phyloP scores from a whole-genome alignment of 2,797 vertebrate genomes.

The Gallinago solitaria region DNA sequence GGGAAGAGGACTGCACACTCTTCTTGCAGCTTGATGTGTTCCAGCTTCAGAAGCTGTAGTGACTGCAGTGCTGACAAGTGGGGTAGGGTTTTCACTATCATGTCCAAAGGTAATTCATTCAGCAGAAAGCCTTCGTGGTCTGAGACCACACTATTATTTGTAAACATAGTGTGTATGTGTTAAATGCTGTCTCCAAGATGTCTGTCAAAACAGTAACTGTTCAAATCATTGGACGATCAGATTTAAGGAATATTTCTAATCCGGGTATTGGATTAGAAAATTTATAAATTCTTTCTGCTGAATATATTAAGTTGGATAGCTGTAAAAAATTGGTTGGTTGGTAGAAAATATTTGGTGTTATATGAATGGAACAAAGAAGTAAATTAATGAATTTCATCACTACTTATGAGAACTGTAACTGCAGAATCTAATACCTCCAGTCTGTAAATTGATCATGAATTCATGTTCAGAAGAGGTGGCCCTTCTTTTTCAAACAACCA shows the following conservation, averaged over 20 bases:
- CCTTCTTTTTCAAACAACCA: neutral
- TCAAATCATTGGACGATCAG: neutral
- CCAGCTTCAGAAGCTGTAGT: neutral
- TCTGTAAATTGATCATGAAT: neutral
- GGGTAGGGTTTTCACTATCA: neutral
- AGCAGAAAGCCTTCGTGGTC: neutral
- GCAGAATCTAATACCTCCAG: neutral
- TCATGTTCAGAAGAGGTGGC: neutral
- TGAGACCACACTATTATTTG: neutral
- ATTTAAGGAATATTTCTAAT: neutral
- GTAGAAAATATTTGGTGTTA: neutral
- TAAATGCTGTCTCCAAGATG: neutral
- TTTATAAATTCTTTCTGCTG: neutral
- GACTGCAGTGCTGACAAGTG: neutral
- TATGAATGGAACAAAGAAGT: neutral
- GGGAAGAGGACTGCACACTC: neutral
- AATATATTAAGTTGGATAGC: neutral
- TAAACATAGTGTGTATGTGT: neutral
- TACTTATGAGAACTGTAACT: neutral
- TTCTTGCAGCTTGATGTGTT: accelerated
- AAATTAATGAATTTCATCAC: neutral
- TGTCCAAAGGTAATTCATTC: neutral
- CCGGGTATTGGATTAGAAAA: too few species aligned
- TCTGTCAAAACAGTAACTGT: neutral
- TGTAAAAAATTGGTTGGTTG: neutral